Base-by-base conservation (phyloP, 1,140 invertebrate genomes). In the Mesaphorura yosii region DNA sequence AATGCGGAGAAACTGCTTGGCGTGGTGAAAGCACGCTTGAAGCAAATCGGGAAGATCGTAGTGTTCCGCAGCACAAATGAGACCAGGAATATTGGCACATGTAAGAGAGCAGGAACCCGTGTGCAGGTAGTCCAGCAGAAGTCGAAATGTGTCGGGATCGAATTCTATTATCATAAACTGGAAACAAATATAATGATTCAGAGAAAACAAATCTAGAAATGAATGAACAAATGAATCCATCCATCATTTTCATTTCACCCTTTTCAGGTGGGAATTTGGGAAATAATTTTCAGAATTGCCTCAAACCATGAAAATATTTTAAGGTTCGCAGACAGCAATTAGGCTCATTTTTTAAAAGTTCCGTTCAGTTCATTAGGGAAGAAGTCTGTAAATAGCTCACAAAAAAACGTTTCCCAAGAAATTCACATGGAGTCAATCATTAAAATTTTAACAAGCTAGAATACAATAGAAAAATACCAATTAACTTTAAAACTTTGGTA, bases 141-240 rank as follows among this genome's bases (percentile, higher is more conserved):
- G 83, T 42, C 86, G 79, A 69, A 94, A 92, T 0, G 88, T 94
- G 46, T 93, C 88, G 2, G 86, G 82, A 73, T 93, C 89, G 69
- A 94, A 94, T 71, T 94, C 89, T 63, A 91, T 92, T 63, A 93
- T 90, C 49, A 84, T 85, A 70, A 94, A 94, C 83, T 87, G 71
- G 59, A 70, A 73, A 66, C 57, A 64, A 55, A 60, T 34, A n/a
- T 34, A 57, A 37, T 45, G 29, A 29, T 48, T 41, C 22, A 41
- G 40, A 7, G 15, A 15, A 41, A 10, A 41, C 6, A 41, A 10
- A 20, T 10, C 10, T n/a, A n/a, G 31, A 34, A 34, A n/a, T n/a
- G 41, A 44, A 44, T 44, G 41, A 38, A 38, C 15, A 4, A 38
- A 38, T n/a, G n/a, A n/a, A 37, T 12, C 12, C 34, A 37, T 37